A percentile compares a stretch with the other conserved stretches of the same genome.
phyloP scores from a whole-genome alignment of 37 sponge, comb jelly and placozoan genomes.

The Halichondria panicea region DNA sequence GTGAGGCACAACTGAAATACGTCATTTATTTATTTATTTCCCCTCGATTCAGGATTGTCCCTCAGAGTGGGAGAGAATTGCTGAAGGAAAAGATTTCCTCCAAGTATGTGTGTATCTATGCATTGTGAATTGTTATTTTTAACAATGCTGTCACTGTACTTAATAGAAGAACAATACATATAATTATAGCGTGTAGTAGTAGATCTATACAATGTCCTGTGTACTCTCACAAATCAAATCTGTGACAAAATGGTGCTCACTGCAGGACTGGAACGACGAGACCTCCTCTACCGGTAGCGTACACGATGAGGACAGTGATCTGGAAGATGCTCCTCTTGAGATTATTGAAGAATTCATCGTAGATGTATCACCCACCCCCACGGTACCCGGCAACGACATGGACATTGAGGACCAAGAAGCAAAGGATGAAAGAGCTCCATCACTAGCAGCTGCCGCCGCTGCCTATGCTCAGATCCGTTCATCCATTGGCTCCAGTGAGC shows the following conservation, averaged over 20 bases:
- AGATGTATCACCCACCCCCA: no score
- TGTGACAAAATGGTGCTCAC: no score
- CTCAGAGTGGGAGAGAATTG: slow-evolving; percentile 75
- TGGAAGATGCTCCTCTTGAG: slow-evolving; percentile 17
- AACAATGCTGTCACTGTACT: no score
- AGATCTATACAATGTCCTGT: no score
- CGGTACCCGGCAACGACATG: slow-evolving; percentile 25
- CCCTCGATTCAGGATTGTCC: slow-evolving; percentile 36
- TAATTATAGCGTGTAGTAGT: no score
- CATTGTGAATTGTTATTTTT: no score
- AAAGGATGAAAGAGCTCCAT: not conserved
- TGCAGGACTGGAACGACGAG: no score
- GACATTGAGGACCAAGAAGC: not conserved
- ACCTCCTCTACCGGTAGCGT: no score
- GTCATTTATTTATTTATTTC: not conserved
- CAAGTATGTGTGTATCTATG: no score
- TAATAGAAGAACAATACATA: no score
- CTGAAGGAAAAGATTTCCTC: no score
- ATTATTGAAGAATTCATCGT: slow-evolving; percentile 49
- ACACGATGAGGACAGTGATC: not conserved
- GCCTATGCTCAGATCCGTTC: slow-evolving; percentile 59
- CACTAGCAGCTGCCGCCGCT: slow-evolving; percentile 67
- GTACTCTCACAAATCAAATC: no score
- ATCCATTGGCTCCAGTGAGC: slow-evolving; percentile 17
- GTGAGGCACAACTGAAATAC: slow-evolving; percentile 25